Evolutionary conservation across 2,113 vertebrate species (phyloP).

Genomic region (Ancistrus triradiatus): DNA sequence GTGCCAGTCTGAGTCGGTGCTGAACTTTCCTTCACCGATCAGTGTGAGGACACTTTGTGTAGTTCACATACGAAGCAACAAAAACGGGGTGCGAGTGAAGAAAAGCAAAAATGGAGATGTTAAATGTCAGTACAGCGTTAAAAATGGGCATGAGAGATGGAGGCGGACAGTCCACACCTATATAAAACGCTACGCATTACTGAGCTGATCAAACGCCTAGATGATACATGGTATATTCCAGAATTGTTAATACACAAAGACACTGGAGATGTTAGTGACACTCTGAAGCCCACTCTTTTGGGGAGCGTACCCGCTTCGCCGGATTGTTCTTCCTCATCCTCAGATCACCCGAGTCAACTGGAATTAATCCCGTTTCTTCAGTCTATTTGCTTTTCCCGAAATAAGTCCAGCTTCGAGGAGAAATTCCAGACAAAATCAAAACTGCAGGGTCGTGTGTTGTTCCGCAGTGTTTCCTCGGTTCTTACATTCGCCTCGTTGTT

Average conservation of each 20-base stretch:
- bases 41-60: neutral
- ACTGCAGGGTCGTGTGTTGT: slow-evolving; percentile 18
- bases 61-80: slow-evolving; percentile 1
- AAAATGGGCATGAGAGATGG: slow-evolving; percentile 3
- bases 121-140: slow-evolving; percentile 19
- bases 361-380: slow-evolving; percentile 24
- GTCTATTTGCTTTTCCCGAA: slow-evolving; percentile 22
- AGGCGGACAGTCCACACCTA: slow-evolving; percentile 8
- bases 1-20: slow-evolving; percentile 3
- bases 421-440: neutral
- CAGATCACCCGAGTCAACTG: neutral
- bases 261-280: slow-evolving; percentile 4
- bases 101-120: neutral
- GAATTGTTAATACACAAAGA: slow-evolving; percentile 18
- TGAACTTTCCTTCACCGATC: slow-evolving; percentile 18
- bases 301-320: slow-evolving; percentile 71
- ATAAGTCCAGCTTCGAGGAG: slow-evolving; percentile 1
- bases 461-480: slow-evolving; percentile 8
- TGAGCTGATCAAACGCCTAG: neutral
- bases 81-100: neutral
- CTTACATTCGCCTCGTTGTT: neutral
- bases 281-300: neutral
- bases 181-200: slow-evolving; percentile 10
- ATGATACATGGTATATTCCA: no score
- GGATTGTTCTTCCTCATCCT: slow-evolving; percentile 79